Percentiles rank a stretch among this genome's conserved stretches.
Evolutionary conservation across 1,140 invertebrate genomes (phyloP).

Genomic region (Pantala flavescens): DNA sequence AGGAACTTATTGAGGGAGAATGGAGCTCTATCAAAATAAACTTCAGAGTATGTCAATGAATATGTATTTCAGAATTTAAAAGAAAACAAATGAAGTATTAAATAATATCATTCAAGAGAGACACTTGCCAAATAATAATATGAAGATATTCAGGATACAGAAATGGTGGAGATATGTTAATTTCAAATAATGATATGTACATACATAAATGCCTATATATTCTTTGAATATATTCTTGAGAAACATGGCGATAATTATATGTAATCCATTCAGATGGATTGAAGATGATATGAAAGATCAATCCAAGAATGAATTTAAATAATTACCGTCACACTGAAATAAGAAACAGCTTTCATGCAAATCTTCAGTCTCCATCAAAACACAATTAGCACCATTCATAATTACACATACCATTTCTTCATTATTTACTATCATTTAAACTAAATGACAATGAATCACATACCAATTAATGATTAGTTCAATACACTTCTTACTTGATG

Average conservation of each 20-base stretch:
- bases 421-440: not conserved
- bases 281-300: not conserved
- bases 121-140: not conserved
- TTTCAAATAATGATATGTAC: conserved; percentile 1
- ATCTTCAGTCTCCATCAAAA: not conserved
- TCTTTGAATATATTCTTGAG: not conserved
- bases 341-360: not conserved
- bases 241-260: not conserved
- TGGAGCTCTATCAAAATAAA: too few species aligned
- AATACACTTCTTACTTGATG: not conserved
- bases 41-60: not conserved
- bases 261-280: not conserved
- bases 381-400: conserved; percentile 6
- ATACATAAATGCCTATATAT: not conserved
- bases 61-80: conserved; percentile 4
- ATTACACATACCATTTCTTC: conserved; percentile 1
- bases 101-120: not conserved
- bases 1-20: too few species aligned
- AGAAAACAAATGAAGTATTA: not conserved
- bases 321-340: not conserved
- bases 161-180: not conserved
- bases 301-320: not conserved
- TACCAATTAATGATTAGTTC: not conserved
- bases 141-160: not conserved
- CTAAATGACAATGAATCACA: not conserved